Conservation (phyloP, 1,140 invertebrate genomes). For the Scaptomyza graminum region DNA sequence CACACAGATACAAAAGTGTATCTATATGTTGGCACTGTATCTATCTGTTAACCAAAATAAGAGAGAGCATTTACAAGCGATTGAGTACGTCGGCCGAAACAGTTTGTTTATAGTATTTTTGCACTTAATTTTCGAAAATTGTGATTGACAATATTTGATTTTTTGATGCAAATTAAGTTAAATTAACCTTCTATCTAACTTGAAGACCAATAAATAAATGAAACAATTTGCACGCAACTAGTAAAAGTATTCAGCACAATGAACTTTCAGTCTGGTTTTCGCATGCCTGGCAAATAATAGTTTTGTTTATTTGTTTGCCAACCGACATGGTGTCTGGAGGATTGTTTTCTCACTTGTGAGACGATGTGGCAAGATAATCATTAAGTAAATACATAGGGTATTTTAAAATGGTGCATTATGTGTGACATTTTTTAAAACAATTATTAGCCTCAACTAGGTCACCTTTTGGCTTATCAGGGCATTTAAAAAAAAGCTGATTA, state of each 20-base stretch:
- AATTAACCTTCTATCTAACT: constrained; percentile 59
- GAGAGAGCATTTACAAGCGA: constrained; percentile 27
- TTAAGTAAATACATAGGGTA: constrained; percentile 1
- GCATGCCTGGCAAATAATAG: constrained; percentile 21
- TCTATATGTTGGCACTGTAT: constrained; percentile 31
- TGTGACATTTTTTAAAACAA: constrained; percentile 35
- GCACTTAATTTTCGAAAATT: constrained; percentile 12
- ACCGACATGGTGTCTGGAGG: constrained; percentile 10
- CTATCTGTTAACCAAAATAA: not conserved
- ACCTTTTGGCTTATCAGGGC: constrained; percentile 75
- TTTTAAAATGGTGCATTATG: not conserved
- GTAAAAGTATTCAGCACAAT: constrained; percentile 21
- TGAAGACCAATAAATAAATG: not conserved
- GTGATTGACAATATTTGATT: too few relatives aligned
- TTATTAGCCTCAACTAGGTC: constrained; percentile 61
- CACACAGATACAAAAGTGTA: constrained; percentile 53
- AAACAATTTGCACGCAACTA: not conserved
- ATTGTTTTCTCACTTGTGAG: constrained; percentile 26
- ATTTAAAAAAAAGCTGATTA: constrained; percentile 38
- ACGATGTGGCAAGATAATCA: not conserved
- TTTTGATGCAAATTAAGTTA: constrained; percentile 51
- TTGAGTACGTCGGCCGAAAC: constrained; percentile 36
- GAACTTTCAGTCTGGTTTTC: constrained; percentile 15
- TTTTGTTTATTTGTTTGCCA: constrained; percentile 29
- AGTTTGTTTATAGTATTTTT: constrained; percentile 22